Evolutionary conservation across 2,888 invertebrate genomes (phyloP), one percentile per base, ranked within the genome.

Genomic region (Campopleginae sp.): DNA sequence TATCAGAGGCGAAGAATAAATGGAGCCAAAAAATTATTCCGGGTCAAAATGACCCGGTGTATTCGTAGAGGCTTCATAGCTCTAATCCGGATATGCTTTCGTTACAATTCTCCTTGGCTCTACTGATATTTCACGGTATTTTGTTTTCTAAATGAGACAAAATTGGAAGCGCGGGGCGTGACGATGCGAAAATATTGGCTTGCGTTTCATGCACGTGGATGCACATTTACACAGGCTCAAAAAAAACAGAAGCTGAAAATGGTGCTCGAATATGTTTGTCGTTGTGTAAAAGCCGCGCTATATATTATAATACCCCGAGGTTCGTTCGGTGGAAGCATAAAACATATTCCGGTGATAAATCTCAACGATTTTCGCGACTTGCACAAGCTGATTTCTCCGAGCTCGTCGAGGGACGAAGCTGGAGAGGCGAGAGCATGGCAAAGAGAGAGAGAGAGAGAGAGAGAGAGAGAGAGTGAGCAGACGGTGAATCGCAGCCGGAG

Each of bases 271-370:
- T 54, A n/a, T 42, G 23, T 38, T 27, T 5, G 27, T 58, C 58
- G 14, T 14, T 58, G n/a, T 51, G n/a, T 48, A 6, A 6, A n/a
- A 1, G 27, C 3, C 33, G 27, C 7, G 46, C 33, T 54, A 71
- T 51, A 63, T 44, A 71, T 54, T 81, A 76, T 85, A 65, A 82
- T 65, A 75, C 48, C 58, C 23, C 27, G 75, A 38, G 65, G 48
- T 72, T 61, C 71, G 75, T 79, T 76, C 75, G 61, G 70, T 75
- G 77, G 72, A 85, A 85, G 65, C 82, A 77, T 85, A 80, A 84
- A 82, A 80, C 82, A 85, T 80, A 85, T 82, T 86, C 82, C 78
- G 71, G 38, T 77, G 75, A 86, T 86, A 85, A 86, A 86, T 86
- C 86, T 86, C 58, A 31, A 6, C 74, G 72, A 66, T 80, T 80